Evolutionary conservation across 2,797 vertebrate genomes (phyloP).

Genomic region (Gymnoscopelus braueri): DNA sequence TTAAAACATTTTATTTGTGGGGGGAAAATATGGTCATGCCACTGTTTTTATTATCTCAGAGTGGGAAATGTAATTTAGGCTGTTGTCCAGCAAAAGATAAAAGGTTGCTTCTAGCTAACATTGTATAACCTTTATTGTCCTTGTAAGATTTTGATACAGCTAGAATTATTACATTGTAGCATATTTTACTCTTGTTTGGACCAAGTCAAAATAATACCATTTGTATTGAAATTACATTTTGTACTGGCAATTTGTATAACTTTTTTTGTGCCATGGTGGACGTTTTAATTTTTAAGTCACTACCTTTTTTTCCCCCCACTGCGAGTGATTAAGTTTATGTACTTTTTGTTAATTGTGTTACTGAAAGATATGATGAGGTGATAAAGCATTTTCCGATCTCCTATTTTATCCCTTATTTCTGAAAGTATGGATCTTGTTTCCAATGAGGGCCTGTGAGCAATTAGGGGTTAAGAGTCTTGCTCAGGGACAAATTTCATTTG

Average conservation of each 20-base stretch:
- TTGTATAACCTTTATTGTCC: not conserved
- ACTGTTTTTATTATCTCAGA: slow-evolving; percentile 10
- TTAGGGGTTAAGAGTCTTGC: no score
- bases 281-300: not conserved
- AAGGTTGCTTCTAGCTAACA: not conserved
- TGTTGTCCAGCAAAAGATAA: not conserved
- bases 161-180: slow-evolving; percentile 8
- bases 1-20: no score
- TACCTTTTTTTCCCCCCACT: no score
- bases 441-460: no score
- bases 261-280: not conserved
- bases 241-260: not conserved
- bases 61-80: not conserved
- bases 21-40: no score
- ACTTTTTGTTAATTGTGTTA: not conserved
- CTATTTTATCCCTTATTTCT: no score
- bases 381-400: not conserved
- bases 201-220: not conserved
- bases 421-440: no score
- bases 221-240: not conserved
- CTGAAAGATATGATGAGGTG: not conserved
- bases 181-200: not conserved
- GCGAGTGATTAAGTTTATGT: not conserved
- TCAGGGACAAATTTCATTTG: no score
- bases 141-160: slow-evolving; percentile 8